Conservation (phyloP, 2,888 invertebrate genomes). For the Drosophila meridiana region DNA sequence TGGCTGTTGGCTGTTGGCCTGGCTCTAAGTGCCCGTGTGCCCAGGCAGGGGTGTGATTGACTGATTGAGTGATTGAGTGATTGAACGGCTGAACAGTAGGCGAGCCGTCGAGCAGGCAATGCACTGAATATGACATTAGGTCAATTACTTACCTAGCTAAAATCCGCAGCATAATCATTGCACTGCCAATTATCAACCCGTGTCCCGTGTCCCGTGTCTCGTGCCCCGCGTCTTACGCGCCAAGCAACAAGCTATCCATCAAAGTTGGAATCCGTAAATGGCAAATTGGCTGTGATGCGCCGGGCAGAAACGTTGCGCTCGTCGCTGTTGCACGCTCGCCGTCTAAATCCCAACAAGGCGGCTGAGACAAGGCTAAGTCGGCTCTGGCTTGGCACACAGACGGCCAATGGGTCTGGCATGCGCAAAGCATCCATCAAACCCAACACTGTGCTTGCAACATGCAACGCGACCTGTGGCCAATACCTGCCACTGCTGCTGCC, state of each 20-base stretch:
- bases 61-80: neutral
- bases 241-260: constrained; percentile 30
- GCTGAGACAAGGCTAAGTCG: constrained; percentile 60
- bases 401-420: constrained; percentile 56
- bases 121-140: constrained; percentile 15
- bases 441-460: constrained; percentile 35
- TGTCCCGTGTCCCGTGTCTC: neutral
- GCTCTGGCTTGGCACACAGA: constrained; percentile 31
- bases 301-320: constrained; percentile 24
- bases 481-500: constrained; percentile 8
- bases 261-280: constrained; percentile 20
- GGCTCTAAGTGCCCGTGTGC: constrained; percentile 30
- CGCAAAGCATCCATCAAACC: constrained; percentile 57
- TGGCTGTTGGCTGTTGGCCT: constrained; percentile 17
- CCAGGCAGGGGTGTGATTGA: constrained; percentile 33
- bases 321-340: constrained; percentile 52
- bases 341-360: constrained; percentile 56
- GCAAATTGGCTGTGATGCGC: constrained; percentile 2
- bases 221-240: constrained; percentile 1
- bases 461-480: constrained; percentile 13
- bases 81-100: constrained; percentile 23
- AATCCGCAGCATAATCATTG: constrained; percentile 34
- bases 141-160: constrained; percentile 51
- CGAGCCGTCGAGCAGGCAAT: constrained; percentile 6
- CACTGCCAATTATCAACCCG: neutral